These are phyloP conservation scores for Phoxinus dragarum DNA, from an alignment of 2,797 vertebrate species.

Conservation along the genomic window DNA sequence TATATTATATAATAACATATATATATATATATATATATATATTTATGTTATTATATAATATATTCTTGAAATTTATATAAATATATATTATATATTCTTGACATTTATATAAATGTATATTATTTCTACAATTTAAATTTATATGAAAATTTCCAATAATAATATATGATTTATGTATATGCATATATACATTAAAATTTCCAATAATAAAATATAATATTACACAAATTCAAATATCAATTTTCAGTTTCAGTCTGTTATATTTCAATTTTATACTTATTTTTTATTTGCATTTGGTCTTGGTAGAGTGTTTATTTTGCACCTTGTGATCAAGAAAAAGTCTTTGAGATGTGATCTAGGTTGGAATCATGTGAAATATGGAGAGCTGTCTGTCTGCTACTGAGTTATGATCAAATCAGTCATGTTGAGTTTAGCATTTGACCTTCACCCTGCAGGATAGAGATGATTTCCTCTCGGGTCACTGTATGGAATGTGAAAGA, in stretches of 20 bases:
- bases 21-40: no score
- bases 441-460: conserved; percentile 61
- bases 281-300: not conserved
- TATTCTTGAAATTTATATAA: not conserved
- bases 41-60: not conserved
- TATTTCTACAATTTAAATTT: not conserved
- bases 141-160: not conserved
- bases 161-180: not conserved
- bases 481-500: conserved; percentile 61
- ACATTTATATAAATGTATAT: not conserved
- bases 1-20: no score
- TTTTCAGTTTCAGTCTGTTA: not conserved
- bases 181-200: not conserved
- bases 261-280: not conserved
- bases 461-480: conserved; percentile 55
- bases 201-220: not conserved
- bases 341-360: not conserved
- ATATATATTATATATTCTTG: not conserved
- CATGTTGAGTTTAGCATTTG: conserved; percentile 68
- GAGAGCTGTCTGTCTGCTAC: conserved; percentile 51
- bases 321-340: not conserved
- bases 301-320: not conserved
- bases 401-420: conserved; percentile 52
- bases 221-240: not conserved
- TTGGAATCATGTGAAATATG: conserved; percentile 20